phyloP scores from a whole-genome alignment of 2,113 vertebrate genomes.

The Albula goreensis region DNA sequence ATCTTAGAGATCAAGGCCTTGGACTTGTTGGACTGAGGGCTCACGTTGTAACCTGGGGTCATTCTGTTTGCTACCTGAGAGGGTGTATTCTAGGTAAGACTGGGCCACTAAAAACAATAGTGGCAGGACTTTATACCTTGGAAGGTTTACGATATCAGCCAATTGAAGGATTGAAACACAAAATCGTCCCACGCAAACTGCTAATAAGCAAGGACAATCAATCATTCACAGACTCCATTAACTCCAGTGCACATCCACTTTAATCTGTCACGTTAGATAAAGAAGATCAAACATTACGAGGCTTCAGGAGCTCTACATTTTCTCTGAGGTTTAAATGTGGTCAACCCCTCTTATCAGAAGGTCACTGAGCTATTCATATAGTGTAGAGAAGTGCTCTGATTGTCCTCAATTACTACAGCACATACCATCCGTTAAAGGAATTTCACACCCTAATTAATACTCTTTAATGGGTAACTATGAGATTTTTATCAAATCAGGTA shows the following conservation, averaged over 20 bases:
- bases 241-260: not conserved
- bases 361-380: not conserved
- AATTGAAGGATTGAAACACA: not conserved
- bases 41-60: not conserved
- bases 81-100: not conserved
- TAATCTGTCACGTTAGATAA: not conserved
- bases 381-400: not conserved
- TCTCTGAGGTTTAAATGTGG: not conserved
- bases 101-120: not conserved
- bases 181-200: not conserved
- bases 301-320: not conserved
- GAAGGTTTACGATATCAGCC: not conserved
- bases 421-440: too few relatives aligned
- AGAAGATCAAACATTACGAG: not conserved
- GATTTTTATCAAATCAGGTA: not conserved
- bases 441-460: not conserved
- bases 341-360: not conserved
- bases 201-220: constrained; percentile 2
- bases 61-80: not conserved
- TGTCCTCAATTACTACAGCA: not conserved
- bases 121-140: not conserved
- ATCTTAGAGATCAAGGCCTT: not conserved
- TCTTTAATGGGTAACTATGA: not conserved
- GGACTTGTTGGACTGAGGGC: not conserved
- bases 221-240: not conserved